Percentiles rank a stretch among this genome's conserved stretches.
Evolutionary conservation across 2,888 invertebrate genomes (phyloP).

Genomic region (Bombyx huttoni): DNA sequence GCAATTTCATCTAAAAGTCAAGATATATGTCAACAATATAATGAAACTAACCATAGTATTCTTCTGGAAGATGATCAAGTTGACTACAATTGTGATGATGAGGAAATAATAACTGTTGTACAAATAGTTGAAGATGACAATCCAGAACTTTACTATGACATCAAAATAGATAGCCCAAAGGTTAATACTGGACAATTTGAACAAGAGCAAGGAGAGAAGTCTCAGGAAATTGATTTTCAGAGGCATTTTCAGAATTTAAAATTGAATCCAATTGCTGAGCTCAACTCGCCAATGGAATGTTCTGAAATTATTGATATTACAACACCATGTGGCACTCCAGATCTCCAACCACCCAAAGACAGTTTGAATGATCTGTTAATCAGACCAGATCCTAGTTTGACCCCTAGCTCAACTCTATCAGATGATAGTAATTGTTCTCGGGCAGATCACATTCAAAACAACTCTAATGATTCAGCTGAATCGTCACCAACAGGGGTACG

Average conservation of each 20-base stretch:
- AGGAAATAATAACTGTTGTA: slow-evolving; percentile 64
- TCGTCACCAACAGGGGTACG: slow-evolving; percentile 74
- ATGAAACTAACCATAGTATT: slow-evolving; percentile 22
- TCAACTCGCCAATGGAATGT: slow-evolving; percentile 34
- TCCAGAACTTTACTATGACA: slow-evolving; percentile 50
- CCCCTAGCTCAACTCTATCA: slow-evolving; percentile 57
- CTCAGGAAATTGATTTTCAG: slow-evolving; percentile 40
- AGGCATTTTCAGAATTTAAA: slow-evolving; percentile 54
- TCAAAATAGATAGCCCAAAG: slow-evolving; percentile 48
- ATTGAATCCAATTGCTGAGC: slow-evolving; percentile 23
- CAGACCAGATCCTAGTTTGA: slow-evolving; percentile 57
- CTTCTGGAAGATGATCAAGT: slow-evolving; percentile 36
- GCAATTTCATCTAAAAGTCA: background rate
- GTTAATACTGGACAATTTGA: slow-evolving; percentile 7
- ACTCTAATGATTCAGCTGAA: slow-evolving; percentile 60
- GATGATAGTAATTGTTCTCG: slow-evolving; percentile 63
- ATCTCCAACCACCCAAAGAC: slow-evolving; percentile 33
- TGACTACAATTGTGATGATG: slow-evolving; percentile 50
- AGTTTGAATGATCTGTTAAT: slow-evolving; percentile 23
- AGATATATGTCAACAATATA: slow-evolving; percentile 4
- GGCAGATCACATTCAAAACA: slow-evolving; percentile 40
- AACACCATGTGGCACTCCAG: slow-evolving; percentile 36
- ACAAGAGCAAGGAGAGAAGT: slow-evolving; percentile 16
- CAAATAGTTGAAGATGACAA: slow-evolving; percentile 67
- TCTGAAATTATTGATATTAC: slow-evolving; percentile 26